Base-by-base conservation (phyloP, 2,888 invertebrate genomes). In the Callimorpha dominula region DNA sequence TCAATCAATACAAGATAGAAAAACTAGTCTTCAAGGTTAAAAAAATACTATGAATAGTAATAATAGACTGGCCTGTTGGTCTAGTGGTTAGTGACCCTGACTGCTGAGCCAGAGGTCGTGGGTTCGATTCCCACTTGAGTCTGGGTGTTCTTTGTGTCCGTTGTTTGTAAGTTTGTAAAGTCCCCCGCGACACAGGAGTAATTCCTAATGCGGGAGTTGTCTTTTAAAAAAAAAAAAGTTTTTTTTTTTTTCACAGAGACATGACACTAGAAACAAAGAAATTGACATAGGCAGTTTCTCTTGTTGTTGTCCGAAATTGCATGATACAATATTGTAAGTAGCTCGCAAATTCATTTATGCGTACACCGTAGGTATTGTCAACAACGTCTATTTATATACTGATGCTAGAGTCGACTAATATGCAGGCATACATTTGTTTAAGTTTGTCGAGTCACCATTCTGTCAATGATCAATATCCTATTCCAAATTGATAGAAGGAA, bases 21-120 rank as follows among this genome's bases (percentile, higher is more conserved):
- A 49, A 40, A 65, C 65, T 65, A 50, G 40, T 40, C 31, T 12
- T 40, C 50, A 65, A 65, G 65, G 50, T 65, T 65, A 50, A 31
- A 65, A 14, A 50, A 49, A 1, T 50, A 17, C 15, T 15, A 7
- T 62, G 12, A 46, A 12, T 31, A 20, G 31, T 20, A 60, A n/a
- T n/a, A n/a, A n/a, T n/a, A n/a, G n/a, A n/a, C n/a, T n/a, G n/a
- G n/a, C n/a, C n/a, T n/a, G n/a, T n/a, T n/a, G n/a, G n/a, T n/a
- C n/a, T n/a, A n/a, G n/a, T n/a, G n/a, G n/a, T n/a, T n/a, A n/a
- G n/a, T n/a, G n/a, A n/a, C n/a, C n/a, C n/a, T n/a, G n/a, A n/a
- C n/a, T n/a, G n/a, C n/a, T n/a, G n/a, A n/a, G n/a, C n/a, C n/a
- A n/a, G n/a, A n/a, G n/a, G n/a, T n/a, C n/a, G n/a, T n/a, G n/a